These are phyloP conservation scores for Cyprichromis sp. DNA, from an alignment of 2,113 vertebrate species.

Conservation along the genomic window DNA sequence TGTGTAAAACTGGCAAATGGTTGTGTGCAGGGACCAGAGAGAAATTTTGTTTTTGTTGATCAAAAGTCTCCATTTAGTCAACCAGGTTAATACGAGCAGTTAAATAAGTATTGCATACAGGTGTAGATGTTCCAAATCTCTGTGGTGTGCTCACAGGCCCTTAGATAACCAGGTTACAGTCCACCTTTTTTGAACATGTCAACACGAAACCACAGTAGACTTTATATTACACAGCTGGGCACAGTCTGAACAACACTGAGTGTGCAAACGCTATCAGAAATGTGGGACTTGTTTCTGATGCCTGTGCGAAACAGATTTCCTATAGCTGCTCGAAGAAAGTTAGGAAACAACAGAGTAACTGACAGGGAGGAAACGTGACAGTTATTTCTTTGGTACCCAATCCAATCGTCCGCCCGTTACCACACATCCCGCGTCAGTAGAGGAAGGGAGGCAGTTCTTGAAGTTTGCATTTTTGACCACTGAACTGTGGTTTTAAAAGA, in stretches of 20 bases:
- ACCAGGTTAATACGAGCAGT: not conserved
- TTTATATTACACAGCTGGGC: not conserved
- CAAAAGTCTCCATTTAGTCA: not conserved
- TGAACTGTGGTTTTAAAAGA: not conserved
- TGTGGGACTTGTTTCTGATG: not conserved
- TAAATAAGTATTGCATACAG: not conserved
- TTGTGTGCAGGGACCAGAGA: not conserved
- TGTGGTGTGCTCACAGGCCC: not conserved
- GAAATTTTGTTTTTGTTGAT: not conserved
- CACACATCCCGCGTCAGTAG: not conserved
- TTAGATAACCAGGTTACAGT: not conserved
- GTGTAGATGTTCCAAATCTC: not conserved
- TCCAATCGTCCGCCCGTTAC: rapidly evolving
- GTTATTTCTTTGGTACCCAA: not conserved
- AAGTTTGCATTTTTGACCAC: not conserved
- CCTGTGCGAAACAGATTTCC: not conserved
- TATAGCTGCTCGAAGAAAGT: not conserved
- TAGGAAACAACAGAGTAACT: not conserved
- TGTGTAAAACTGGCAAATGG: not conserved
- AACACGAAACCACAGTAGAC: not conserved
- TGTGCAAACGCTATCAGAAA: not conserved
- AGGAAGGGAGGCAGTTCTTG: not conserved
- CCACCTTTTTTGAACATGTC: not conserved
- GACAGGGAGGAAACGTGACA: not conserved
- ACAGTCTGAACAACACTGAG: not conserved